Evolutionary conservation across 2,113 vertebrate species (phyloP).

Genomic region (Myotis davidii): DNA sequence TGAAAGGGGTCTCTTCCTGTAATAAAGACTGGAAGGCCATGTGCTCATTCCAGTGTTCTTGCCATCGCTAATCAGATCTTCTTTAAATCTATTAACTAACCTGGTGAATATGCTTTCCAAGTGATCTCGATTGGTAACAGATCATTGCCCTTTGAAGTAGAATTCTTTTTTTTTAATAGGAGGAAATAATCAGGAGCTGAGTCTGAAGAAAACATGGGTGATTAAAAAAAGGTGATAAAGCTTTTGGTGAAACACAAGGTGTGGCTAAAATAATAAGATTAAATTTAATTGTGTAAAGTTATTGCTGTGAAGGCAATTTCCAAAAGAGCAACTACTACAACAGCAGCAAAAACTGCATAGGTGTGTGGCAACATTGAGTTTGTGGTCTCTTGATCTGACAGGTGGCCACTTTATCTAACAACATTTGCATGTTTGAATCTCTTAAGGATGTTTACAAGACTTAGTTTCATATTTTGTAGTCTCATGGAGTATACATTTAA

Average conservation of each 20-base stretch:
- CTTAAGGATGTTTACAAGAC: not conserved
- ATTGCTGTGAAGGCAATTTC: slow-evolving; percentile 6
- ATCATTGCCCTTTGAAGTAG: slow-evolving; percentile 1
- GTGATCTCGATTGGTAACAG: not conserved
- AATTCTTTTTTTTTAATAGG: slow-evolving; percentile 23
- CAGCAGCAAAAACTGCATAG: not conserved
- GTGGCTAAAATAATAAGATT: slow-evolving; percentile 11
- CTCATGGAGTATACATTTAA: not conserved
- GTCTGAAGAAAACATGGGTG: not conserved
- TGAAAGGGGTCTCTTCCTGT: not conserved
- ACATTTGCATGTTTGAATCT: not conserved
- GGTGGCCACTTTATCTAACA: not conserved
- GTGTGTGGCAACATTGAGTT: not conserved
- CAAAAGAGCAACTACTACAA: not conserved
- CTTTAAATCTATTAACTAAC: slow-evolving; percentile 18
- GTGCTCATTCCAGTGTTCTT: not conserved
- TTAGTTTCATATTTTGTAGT: not conserved
- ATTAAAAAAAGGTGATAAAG: not conserved
- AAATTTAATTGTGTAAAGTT: slow-evolving; percentile 27
- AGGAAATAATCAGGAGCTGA: slow-evolving; percentile 42
- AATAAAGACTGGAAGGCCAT: not conserved
- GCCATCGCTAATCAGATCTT: not conserved
- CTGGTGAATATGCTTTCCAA: slow-evolving; percentile 16
- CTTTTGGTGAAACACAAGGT: not conserved
- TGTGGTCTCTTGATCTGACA: not conserved